phyloP scores from a whole-genome alignment of 2,888 invertebrate species.

The Chydorus sphaericus region DNA sequence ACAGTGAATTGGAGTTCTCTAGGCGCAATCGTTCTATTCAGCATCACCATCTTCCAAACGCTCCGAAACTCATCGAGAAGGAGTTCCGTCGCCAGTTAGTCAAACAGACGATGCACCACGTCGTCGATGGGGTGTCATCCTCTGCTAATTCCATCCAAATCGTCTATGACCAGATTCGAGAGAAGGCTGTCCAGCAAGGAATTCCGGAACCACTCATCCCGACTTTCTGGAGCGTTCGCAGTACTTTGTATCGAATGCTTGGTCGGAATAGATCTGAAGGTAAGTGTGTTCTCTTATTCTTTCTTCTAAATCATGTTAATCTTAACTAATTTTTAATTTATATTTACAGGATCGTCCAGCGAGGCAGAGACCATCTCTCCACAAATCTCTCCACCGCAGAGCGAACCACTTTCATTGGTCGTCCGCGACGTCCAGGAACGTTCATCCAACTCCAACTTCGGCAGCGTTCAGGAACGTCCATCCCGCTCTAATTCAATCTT shows the following conservation, averaged over 20 bases:
- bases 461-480: too few species aligned
- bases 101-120: slow-evolving; percentile 62
- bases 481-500: too few species aligned
- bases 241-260: background rate
- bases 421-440: too few species aligned
- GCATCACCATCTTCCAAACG: background rate
- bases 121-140: background rate
- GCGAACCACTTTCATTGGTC: too few species aligned
- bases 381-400: too few species aligned
- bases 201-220: background rate
- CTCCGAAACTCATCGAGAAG: background rate
- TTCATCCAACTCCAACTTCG: too few species aligned
- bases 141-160: background rate
- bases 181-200: background rate
- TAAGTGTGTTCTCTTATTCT: too few species aligned
- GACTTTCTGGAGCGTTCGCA: background rate
- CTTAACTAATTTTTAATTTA: too few species aligned
- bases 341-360: too few species aligned
- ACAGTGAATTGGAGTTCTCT: background rate
- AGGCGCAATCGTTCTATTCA: background rate
- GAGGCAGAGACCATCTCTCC: too few species aligned
- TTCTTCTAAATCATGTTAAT: too few species aligned
- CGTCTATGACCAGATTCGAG: background rate
- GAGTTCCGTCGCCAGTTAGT: slow-evolving; percentile 38
- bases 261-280: too few species aligned